phyloP scores from a whole-genome alignment of 2,888 invertebrate species.

The Stenolophus ochropezus region DNA sequence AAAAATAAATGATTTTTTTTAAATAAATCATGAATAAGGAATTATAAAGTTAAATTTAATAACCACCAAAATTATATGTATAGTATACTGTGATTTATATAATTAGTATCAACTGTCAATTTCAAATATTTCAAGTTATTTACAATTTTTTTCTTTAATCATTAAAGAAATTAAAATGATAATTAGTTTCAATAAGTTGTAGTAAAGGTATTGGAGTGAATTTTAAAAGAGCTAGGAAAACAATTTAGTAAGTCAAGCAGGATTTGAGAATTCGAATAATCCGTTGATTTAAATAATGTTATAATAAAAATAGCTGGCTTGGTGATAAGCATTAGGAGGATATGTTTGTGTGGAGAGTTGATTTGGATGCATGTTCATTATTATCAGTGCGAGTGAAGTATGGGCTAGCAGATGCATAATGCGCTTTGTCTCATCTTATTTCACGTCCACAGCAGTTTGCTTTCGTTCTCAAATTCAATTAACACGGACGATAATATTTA shows the following conservation, averaged over 20 bases:
- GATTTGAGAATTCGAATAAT: background rate
- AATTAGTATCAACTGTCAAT: too few relatives aligned
- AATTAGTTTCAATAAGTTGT: too few relatives aligned
- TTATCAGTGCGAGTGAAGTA: background rate
- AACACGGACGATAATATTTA: conserved; percentile 56
- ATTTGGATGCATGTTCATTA: background rate
- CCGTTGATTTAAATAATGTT: background rate
- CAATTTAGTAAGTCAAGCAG: background rate
- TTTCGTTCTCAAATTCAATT: conserved; percentile 53
- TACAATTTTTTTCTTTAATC: too few relatives aligned
- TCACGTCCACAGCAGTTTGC: background rate
- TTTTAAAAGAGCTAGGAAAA: background rate
- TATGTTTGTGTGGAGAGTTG: background rate
- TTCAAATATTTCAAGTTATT: too few relatives aligned
- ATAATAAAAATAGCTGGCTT: background rate
- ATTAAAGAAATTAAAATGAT: too few relatives aligned
- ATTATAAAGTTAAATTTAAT: too few relatives aligned
- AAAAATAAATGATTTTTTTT: too few relatives aligned
- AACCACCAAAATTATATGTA: too few relatives aligned
- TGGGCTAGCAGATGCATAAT: background rate
- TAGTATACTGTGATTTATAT: too few relatives aligned
- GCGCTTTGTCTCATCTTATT: background rate
- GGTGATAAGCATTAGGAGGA: background rate
- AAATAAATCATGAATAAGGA: too few relatives aligned
- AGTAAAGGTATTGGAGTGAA: too few relatives aligned